Conservation (phyloP, 2,797 vertebrate species). For the Zenarchopterus dispar region DNA sequence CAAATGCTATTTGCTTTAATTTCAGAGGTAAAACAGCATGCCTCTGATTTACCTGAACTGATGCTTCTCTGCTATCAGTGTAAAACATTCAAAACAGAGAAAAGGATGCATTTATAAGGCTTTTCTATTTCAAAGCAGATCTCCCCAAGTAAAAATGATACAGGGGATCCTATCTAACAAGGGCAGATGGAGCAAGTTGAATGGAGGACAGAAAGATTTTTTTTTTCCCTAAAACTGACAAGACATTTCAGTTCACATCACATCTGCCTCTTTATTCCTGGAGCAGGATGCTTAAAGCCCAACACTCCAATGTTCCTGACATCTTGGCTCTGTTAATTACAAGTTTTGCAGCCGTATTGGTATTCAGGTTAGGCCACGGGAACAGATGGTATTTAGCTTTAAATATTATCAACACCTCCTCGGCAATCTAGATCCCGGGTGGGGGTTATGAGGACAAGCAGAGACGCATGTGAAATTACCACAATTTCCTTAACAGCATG, state of each 20-base stretch:
- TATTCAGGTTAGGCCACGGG: slow-evolving; percentile 58
- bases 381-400: slow-evolving; percentile 83
- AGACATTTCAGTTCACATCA: slow-evolving; percentile 67
- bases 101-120: slow-evolving; percentile 65
- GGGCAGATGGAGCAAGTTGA: slow-evolving; percentile 56
- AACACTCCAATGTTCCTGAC: slow-evolving; percentile 59
- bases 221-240: slow-evolving; percentile 31
- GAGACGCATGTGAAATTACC: slow-evolving; percentile 61
- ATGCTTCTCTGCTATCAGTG: slow-evolving; percentile 33
- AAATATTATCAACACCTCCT: slow-evolving; percentile 79
- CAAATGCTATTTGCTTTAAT: slow-evolving; percentile 72
- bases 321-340: slow-evolving; percentile 77
- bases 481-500: slow-evolving; percentile 57
- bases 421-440: slow-evolving; percentile 42
- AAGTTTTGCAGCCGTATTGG: slow-evolving; percentile 63
- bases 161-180: slow-evolving; percentile 49
- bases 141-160: slow-evolving; percentile 62
- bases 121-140: slow-evolving; percentile 62
- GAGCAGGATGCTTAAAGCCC: slow-evolving; percentile 37
- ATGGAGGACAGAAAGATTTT: slow-evolving; percentile 27
- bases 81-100: slow-evolving; percentile 56
- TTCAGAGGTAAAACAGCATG: slow-evolving; percentile 37
- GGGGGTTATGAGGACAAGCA: slow-evolving; percentile 43
- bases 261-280: slow-evolving; percentile 64
- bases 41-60: slow-evolving; percentile 60